These are phyloP conservation scores for Gonatopus flavifemur DNA, from an alignment of 1,140 invertebrate genomes.

Conservation along the genomic window DNA sequence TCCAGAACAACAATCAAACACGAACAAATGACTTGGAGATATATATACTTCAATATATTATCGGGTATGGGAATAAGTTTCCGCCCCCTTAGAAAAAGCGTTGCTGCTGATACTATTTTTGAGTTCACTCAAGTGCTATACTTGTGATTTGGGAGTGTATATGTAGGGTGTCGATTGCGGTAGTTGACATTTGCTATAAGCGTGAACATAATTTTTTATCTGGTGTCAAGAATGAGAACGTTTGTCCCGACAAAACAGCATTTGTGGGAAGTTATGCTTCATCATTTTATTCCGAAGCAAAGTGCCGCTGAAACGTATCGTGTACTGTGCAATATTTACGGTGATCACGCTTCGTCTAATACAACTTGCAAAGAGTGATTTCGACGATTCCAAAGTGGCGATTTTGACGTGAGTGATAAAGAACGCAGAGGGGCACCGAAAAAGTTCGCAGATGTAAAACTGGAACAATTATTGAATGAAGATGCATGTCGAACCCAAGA, in stretches of 20 bases:
- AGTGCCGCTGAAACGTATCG: conserved; percentile 21
- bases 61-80: too few species aligned
- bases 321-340: conserved; percentile 16
- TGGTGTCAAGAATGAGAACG: too few species aligned
- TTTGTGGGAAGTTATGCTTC: conserved; percentile 22
- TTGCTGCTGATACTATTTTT: too few species aligned
- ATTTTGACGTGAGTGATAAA: conserved; percentile 17
- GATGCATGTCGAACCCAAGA: conserved; percentile 12
- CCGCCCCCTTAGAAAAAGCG: too few species aligned
- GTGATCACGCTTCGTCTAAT: conserved; percentile 25
- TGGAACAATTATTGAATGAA: conserved; percentile 19
- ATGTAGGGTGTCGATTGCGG: too few species aligned
- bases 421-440: conserved; percentile 5
- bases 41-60: too few species aligned
- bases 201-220: too few species aligned
- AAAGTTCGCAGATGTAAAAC: conserved; percentile 16
- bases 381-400: conserved; percentile 22
- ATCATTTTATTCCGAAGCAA: conserved; percentile 25
- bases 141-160: too few species aligned
- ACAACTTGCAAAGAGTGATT: conserved; percentile 24
- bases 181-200: too few species aligned
- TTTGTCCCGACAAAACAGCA: conserved; percentile 8
- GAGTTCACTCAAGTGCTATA: too few species aligned
- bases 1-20: too few species aligned
- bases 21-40: too few species aligned